Evolutionary conservation across 1,140 invertebrate genomes (phyloP), one percentile per base, ranked within the genome.

Genomic region (Coenobita brevimanus): DNA sequence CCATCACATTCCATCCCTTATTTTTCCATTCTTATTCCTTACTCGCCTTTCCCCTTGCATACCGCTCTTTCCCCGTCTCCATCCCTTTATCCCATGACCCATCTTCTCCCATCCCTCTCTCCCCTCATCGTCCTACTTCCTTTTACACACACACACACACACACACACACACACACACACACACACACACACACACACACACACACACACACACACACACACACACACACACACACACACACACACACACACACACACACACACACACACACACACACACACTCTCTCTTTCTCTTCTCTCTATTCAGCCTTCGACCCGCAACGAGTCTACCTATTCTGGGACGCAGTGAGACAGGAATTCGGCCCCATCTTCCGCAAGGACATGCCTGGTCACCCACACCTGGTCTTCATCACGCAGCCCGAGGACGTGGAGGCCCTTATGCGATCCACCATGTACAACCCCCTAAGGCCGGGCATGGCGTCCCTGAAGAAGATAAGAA

Each of bases 301-400:
- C n/a, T n/a, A n/a, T n/a, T n/a, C 79, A 88, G 86, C 50, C 57
- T 88, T 88, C 71, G 86, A 88, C 27, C 86, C 86, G 3, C 46
- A 62, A 3, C 79, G 86, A 0, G 41, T 88, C 50, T 88, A 88
- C 79, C 54, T 88, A 0, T 88, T 82, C 79, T 88, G 86, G 86
- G 30, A 76, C 13, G 79, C 86, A 1, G 46, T 88, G 10, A 21
- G 54, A 6, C 24, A 88, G 13, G 86, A 88, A 50, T 88, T 82
- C 60, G 86, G 86, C 1, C 86, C 86, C 2, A 88, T 50, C 36
- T 88, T 88, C 69, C 78, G 86, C 17, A 88, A 88, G 41, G 86
- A 88, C 86, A 88, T 88, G 86, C 86, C 86, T 1, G 86, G 86
- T 3, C 86, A 88, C 27, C 69, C 79, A 3, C 64, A 73, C 46